Evolutionary conservation across 2,888 invertebrate genomes (phyloP).

Genomic region (Drosophila borealis): DNA sequence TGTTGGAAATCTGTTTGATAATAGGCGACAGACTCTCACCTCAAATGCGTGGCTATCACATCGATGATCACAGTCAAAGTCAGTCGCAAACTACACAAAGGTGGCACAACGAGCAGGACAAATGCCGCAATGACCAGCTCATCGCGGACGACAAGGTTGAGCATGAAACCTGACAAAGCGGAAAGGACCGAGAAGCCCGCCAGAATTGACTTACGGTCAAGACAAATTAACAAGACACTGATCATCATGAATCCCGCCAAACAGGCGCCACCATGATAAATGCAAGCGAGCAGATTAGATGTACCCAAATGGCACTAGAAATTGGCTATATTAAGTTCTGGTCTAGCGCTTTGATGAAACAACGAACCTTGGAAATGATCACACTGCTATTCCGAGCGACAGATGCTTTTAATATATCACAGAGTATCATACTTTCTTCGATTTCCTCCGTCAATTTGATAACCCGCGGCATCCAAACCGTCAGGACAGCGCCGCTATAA

Average conservation of each 20-base stretch:
- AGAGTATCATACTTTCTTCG: conserved; percentile 5
- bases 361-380: background rate
- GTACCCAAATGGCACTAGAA: conserved; percentile 15
- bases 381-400: background rate
- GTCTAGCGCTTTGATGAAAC: background rate
- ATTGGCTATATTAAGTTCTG: background rate
- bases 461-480: conserved; percentile 37
- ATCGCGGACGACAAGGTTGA: conserved; percentile 15
- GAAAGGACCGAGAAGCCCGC: background rate
- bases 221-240: conserved; percentile 16
- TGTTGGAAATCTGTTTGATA: background rate
- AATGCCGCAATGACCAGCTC: background rate
- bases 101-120: conserved; percentile 17
- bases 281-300: background rate
- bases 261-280: conserved; percentile 19
- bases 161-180: background rate
- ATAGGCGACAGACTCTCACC: conserved; percentile 11
- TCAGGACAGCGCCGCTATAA: conserved; percentile 27
- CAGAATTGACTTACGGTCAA: conserved; percentile 24
- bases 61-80: conserved; percentile 27
- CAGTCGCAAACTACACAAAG: conserved; percentile 28
- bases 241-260: conserved; percentile 22
- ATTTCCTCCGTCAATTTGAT: background rate
- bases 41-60: conserved; percentile 38
- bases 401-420: conserved; percentile 13